Base-by-base conservation (phyloP, 1,140 invertebrate species). In the Heliconius eleuchia region DNA sequence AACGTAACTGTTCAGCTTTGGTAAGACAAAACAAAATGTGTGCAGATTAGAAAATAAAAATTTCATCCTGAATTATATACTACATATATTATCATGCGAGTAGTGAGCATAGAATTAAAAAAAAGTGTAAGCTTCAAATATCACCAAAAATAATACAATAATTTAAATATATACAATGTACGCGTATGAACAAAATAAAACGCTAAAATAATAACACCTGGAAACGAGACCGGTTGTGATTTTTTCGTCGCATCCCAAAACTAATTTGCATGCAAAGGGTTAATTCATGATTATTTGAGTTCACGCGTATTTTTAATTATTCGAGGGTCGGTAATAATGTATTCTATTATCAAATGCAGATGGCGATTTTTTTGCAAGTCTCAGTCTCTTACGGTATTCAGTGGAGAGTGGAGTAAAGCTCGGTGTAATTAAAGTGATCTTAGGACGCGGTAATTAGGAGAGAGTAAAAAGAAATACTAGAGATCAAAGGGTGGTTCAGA, bases 261-360 rank as follows among this genome's bases (percentile, higher is more conserved):
- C 85, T 88, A 82, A 93, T 93, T 92, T 92, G 91, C 92, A 94
- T 92, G 86, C 88, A 85, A 89, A 92, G 92, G 92, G 92, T 93
- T 93, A 93, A 92, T 89, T 92, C 85, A 84, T 88, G 89, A 92
- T 89, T 92, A 92, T 92, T 92, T 92, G 86, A 83, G 86, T 89
- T 91, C 90, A 90, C 92, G 91, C 91, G 92, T 92, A 92, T 92
- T 93, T 94, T 93, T 94, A 94, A 94, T 94, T 94, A 92, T 94
- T 90, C 90, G 90, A 92, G 91, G 91, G 92, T 92, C 87, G 83
- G 83, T 71, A 84, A 85, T 89, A 93, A 93, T 94, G 85, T 92
- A 92, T 93, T 87, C 91, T 57, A 77, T 85, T 89, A 88, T 89
- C 83, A 87, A 88, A 91, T 89, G 83, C 84, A 85, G 86, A 89